Percentiles rank a stretch among this genome's conserved stretches.
Conservation (phyloP, 2,888 invertebrate genomes). For the Synanthedon formicaeformis region DNA sequence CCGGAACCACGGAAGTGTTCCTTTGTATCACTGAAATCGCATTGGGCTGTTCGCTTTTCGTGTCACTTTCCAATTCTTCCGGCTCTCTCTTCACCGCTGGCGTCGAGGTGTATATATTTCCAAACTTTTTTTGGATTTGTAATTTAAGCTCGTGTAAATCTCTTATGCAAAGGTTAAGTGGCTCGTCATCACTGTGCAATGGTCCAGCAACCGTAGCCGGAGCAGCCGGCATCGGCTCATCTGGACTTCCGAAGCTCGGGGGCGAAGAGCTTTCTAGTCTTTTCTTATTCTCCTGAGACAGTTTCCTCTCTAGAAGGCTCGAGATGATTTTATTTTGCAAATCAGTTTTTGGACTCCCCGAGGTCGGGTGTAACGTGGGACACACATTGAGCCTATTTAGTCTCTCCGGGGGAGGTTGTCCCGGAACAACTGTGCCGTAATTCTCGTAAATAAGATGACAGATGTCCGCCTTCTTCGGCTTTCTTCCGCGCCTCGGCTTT, state of each 20-base stretch:
- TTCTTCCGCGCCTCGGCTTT: constrained; percentile 86
- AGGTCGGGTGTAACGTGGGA: constrained; percentile 29
- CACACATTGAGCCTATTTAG: constrained; percentile 26
- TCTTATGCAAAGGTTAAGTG: constrained; percentile 85
- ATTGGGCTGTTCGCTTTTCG: constrained; percentile 48
- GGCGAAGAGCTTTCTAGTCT: constrained; percentile 43
- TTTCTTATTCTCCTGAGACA: constrained; percentile 75
- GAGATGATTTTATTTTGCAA: constrained; percentile 78
- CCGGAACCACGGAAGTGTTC: constrained; percentile 43
- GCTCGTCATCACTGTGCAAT: constrained; percentile 73
- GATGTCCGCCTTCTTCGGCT: constrained; percentile 93
- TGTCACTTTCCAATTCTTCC: constrained; percentile 59
- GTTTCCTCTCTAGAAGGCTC: constrained; percentile 76
- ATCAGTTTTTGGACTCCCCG: constrained; percentile 66
- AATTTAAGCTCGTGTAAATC: constrained; percentile 79
- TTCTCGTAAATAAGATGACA: constrained; percentile 93
- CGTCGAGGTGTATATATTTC: constrained; percentile 71
- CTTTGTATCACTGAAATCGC: constrained; percentile 61
- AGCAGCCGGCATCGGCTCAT: constrained; percentile 46
- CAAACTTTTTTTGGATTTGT: constrained; percentile 72
- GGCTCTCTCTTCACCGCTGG: constrained; percentile 73
- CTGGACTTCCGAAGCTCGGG: constrained; percentile 40
- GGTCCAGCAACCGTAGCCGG: constrained; percentile 40
- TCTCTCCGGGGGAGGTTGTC: constrained; percentile 73
- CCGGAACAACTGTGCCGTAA: constrained; percentile 87